Evolutionary conservation across 2,888 invertebrate species (phyloP).

Genomic region (Iphiclides podalirius): DNA sequence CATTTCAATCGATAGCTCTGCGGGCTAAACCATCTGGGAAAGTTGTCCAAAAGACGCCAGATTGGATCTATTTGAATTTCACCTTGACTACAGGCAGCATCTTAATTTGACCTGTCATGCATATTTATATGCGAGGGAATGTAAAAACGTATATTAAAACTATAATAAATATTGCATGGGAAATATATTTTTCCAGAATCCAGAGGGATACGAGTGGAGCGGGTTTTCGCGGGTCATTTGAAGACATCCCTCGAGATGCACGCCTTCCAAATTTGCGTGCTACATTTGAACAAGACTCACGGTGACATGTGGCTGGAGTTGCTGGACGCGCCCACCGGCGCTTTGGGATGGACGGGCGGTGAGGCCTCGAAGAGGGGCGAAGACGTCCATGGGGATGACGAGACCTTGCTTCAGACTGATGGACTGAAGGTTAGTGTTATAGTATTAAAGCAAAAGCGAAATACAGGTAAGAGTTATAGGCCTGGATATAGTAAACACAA

Average conservation of each 20-base stretch:
- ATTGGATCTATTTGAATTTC: too few relatives aligned
- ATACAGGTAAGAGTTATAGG: too few relatives aligned
- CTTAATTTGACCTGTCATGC: too few relatives aligned
- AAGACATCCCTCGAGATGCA: conserved; percentile 90
- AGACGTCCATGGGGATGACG: conserved; percentile 41
- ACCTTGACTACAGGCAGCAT: too few relatives aligned
- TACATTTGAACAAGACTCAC: conserved; percentile 72
- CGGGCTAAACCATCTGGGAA: too few relatives aligned
- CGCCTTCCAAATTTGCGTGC: conserved; percentile 87
- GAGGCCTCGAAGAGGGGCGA: conserved; percentile 48
- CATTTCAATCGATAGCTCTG: too few relatives aligned
- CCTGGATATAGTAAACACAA: too few relatives aligned
- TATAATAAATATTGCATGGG: too few relatives aligned
- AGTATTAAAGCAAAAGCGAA: too few relatives aligned
- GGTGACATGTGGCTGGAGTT: conserved; percentile 71
- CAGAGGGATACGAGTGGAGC: conserved; percentile 66
- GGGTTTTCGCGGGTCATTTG: conserved; percentile 79
- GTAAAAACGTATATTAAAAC: too few relatives aligned
- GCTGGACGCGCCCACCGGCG: conserved; percentile 80
- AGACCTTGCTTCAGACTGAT: conserved; percentile 43
- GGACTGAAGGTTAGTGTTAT: conserved; percentile 51
- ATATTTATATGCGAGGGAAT: too few relatives aligned
- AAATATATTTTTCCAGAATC: conserved; percentile 47
- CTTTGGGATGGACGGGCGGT: conserved; percentile 80
- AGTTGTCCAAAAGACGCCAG: too few relatives aligned